Base-by-base conservation (phyloP, 2,113 vertebrate species). In the Gallinago undulata region DNA sequence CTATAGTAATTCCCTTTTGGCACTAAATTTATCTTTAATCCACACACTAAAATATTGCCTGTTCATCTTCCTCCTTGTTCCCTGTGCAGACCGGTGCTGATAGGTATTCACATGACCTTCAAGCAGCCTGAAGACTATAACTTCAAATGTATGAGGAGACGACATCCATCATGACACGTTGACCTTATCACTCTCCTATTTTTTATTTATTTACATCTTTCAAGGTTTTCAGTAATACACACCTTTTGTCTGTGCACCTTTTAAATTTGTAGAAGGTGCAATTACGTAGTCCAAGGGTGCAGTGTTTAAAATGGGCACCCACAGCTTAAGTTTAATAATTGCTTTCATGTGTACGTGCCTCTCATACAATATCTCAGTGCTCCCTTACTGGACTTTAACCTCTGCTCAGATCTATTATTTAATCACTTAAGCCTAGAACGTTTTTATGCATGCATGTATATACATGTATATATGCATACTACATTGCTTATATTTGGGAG, bases 11-110 rank as follows among this genome's bases (percentile, higher is more conserved):
- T 94, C 56, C 43, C 30, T 77, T 94, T 84, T 64, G 91, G 59
- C 51, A 89, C 55, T 60, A 70, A 63, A 93, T 86, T 87, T 84
- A 64, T 88, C 76, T 64, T 94, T 93, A 93, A 92, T 84, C 85
- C 64, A 84, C 59, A 90, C 67, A 77, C 47, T 84, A 74, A 86
- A 90, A 55, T 70, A 59, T 48, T 96, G 67, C 84, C 60, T 95
- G 76, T 87, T 96, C 70, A 41, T 83, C 72, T 92, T 88, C 43
- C 16, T 90, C 35, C 39, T 83, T 82, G 53, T 66, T 50, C 24
- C 56, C 63, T 70, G 25, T 70, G 37, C 67, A 96, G 63, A 43
- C 37, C 70, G n/a, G 39, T 77, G 41, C 56, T 78, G 53, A 85
- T 31, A 92, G 47, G 56, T 86, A 68, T 70, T 62, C 60, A 48